Percentiles rank a stretch among this genome's conserved stretches.
phyloP scores from a whole-genome alignment of 2,113 vertebrate species.

The Scomber scombrus region DNA sequence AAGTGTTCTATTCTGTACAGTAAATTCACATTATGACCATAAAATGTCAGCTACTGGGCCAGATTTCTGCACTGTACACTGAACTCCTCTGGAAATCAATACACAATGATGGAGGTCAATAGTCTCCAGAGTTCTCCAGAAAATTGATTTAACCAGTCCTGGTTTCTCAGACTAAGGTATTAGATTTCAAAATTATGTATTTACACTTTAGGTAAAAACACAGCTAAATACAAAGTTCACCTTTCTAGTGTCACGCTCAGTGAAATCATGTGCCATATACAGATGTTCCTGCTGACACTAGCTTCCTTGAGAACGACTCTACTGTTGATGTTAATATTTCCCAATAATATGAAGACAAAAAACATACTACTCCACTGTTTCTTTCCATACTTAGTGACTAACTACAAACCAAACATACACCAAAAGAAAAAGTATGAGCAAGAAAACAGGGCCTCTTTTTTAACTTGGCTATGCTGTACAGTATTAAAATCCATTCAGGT shows the following conservation, averaged over 20 bases:
- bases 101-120: neutral
- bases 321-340: neutral
- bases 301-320: conserved; percentile 2
- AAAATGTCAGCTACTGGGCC: neutral
- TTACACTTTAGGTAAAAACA: neutral
- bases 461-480: conserved; percentile 20
- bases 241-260: conserved; percentile 1
- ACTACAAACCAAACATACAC: neutral
- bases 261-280: neutral
- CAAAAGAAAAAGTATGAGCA: neutral
- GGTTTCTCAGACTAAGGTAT: neutral
- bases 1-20: neutral
- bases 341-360: no score
- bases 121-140: conserved; percentile 1
- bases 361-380: no score
- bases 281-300: conserved; percentile 3
- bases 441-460: neutral
- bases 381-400: neutral
- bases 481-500: neutral
- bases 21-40: neutral
- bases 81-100: conserved; percentile 15
- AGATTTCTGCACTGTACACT: conserved; percentile 8
- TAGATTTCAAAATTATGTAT: no score
- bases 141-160: neutral
- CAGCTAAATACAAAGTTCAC: neutral